These are phyloP conservation scores for Lycocerus yunnanus DNA, from an alignment of 2,888 invertebrate genomes.

Conservation along the genomic window DNA sequence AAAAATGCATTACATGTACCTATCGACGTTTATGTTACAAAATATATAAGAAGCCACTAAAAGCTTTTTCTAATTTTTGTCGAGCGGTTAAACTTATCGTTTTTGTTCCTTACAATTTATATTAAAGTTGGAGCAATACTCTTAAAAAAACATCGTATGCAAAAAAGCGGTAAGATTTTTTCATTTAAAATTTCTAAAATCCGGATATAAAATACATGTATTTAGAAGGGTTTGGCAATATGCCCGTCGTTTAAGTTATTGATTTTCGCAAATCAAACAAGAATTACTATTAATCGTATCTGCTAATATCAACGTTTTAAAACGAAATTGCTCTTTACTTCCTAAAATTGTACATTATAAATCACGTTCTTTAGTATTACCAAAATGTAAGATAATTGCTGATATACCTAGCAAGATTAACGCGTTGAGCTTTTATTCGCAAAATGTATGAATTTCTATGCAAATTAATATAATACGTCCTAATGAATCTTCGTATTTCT, in stretches of 20 bases:
- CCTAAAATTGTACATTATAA: not conserved
- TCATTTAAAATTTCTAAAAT: not conserved
- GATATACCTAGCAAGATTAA: not conserved
- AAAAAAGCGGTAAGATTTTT: not conserved
- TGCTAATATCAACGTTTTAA: not conserved
- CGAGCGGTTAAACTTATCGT: not conserved
- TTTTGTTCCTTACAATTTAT: not conserved
- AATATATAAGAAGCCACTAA: not conserved
- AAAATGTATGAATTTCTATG: not conserved
- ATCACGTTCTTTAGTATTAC: not conserved
- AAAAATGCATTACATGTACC: not conserved
- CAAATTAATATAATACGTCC: not conserved
- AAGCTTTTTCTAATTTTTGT: not conserved
- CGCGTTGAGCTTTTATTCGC: not conserved
- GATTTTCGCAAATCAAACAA: conserved; percentile 17
- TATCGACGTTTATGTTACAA: not conserved
- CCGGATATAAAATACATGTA: conserved; percentile 5
- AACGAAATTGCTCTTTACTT: not conserved
- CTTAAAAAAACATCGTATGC: not conserved
- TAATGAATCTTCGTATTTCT: not conserved
- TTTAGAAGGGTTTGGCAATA: conserved; percentile 11
- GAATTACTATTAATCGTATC: not conserved
- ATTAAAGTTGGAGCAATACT: not conserved
- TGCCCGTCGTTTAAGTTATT: conserved; percentile 11
- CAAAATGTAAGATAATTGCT: not conserved